phyloP scores from a whole-genome alignment of 2,888 invertebrate genomes.

The Andrena haemorrhoa region DNA sequence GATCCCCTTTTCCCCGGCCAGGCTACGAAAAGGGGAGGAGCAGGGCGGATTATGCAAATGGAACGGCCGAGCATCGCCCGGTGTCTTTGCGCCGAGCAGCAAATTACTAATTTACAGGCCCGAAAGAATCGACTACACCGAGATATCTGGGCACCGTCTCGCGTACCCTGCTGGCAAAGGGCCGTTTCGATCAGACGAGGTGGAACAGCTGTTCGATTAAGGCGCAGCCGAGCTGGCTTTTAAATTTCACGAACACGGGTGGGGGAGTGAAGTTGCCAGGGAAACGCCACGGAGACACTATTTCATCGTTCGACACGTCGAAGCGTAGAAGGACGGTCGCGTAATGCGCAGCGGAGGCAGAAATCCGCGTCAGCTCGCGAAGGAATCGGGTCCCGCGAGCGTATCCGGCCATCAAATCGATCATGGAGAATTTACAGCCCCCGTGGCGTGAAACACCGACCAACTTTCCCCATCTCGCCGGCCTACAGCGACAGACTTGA shows the following conservation, averaged over 20 bases:
- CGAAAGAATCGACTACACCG: constrained; percentile 48
- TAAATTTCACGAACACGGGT: constrained; percentile 34
- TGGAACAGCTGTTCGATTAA: constrained; percentile 51
- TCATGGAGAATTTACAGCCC: constrained; percentile 32
- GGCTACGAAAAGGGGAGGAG: constrained; percentile 24
- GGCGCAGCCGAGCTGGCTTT: constrained; percentile 31
- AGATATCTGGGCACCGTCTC: constrained; percentile 31
- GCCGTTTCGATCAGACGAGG: constrained; percentile 41
- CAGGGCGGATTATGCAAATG: constrained; percentile 63
- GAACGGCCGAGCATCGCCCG: constrained; percentile 24
- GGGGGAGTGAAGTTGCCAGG: constrained; percentile 26
- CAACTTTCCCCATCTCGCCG: constrained; percentile 52
- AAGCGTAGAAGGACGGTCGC: not conserved
- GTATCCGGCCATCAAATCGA: constrained; percentile 24
- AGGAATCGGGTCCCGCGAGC: constrained; percentile 1
- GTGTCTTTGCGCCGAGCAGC: constrained; percentile 28
- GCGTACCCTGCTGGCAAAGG: constrained; percentile 4
- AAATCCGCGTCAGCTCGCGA: constrained; percentile 6
- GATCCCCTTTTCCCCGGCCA: not conserved
- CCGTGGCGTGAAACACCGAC: constrained; percentile 20
- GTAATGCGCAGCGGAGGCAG: not conserved
- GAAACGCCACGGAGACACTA: constrained; percentile 18
- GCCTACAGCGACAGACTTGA: constrained; percentile 38
- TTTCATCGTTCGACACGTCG: constrained; percentile 10
- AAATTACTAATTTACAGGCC: constrained; percentile 62